Evolutionary conservation across 2,888 invertebrate genomes (phyloP).

Genomic region (Eugnorisma glareosa): DNA sequence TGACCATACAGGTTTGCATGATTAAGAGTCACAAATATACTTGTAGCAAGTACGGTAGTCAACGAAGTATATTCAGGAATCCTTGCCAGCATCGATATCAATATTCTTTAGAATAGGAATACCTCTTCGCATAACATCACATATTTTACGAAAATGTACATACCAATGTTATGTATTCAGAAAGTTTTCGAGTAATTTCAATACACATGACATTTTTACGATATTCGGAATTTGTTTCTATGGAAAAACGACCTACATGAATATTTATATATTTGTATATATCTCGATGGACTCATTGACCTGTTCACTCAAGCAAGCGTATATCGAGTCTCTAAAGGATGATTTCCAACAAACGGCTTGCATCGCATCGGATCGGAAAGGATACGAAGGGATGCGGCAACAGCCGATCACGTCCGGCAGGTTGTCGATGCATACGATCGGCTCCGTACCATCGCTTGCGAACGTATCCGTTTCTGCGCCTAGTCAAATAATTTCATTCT

Average conservation of each 20-base stretch:
- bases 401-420: no score
- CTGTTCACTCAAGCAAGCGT: slow-evolving; percentile 21
- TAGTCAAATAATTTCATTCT: no score
- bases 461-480: no score
- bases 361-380: no score
- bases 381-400: no score
- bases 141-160: slow-evolving; percentile 34
- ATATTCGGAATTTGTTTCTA: slow-evolving; percentile 62
- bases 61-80: slow-evolving; percentile 12
- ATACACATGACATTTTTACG: slow-evolving; percentile 68
- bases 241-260: slow-evolving; percentile 21
- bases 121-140: slow-evolving; percentile 22
- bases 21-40: neutral
- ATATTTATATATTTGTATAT: slow-evolving; percentile 20
- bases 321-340: neutral
- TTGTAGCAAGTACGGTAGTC: neutral
- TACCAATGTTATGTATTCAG: slow-evolving; percentile 20
- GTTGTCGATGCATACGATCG: no score
- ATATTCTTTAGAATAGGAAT: slow-evolving; percentile 13
- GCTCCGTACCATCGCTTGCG: no score
- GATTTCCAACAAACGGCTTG: no score
- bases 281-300: slow-evolving; percentile 33
- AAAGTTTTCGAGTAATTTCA: slow-evolving; percentile 72
- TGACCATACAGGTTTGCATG: neutral
- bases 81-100: neutral